Evolutionary conservation across 1,140 invertebrate genomes (phyloP).

Genomic region (Trialeurodes vaporariorum): DNA sequence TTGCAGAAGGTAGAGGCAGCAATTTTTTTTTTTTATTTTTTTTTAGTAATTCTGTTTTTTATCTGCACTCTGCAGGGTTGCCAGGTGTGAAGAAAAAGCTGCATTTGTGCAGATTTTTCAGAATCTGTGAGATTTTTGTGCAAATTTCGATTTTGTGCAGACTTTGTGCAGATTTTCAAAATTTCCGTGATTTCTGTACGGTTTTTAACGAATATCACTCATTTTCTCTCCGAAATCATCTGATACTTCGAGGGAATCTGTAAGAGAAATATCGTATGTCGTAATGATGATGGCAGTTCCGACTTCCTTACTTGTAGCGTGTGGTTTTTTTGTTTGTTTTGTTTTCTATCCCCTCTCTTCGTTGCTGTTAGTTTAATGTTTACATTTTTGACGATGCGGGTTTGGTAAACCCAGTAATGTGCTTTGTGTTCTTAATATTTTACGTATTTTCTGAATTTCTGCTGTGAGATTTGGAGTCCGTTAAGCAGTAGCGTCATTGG

Average conservation of each 20-base stretch:
- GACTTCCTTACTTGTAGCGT: no score
- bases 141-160: neutral
- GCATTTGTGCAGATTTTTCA: neutral
- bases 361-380: no score
- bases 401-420: no score
- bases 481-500: no score
- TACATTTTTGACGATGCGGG: no score
- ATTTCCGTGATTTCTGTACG: neutral
- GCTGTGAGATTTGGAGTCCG: neutral
- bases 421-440: neutral
- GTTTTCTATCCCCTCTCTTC: no score
- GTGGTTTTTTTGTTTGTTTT: no score
- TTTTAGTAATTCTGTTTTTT: no score
- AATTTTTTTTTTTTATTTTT: no score
- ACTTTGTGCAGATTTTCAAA: neutral
- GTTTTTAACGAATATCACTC: neutral
- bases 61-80: neutral
- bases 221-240: neutral
- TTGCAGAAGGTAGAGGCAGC: no score
- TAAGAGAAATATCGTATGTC: neutral
- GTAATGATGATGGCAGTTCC: neutral
- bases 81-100: neutral
- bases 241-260: neutral
- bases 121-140: neutral
- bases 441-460: neutral